Evolutionary conservation across 2,888 invertebrate species (phyloP).

Genomic region (Seira ritae): DNA sequence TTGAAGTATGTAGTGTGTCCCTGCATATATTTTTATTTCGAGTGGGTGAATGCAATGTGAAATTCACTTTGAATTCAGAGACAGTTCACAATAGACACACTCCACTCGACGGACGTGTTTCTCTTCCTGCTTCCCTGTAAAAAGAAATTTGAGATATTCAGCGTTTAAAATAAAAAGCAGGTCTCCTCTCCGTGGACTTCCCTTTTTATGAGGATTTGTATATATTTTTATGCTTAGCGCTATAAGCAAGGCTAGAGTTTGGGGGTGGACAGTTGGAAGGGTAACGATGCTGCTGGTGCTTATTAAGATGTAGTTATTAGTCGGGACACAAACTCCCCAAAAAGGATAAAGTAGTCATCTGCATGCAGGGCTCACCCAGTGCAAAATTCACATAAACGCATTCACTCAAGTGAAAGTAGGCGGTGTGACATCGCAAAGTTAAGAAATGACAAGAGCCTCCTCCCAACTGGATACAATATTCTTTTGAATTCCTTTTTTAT

Average conservation of each 20-base stretch:
- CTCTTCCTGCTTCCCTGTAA: not conserved
- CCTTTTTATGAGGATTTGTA: not conserved
- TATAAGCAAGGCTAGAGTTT: not conserved
- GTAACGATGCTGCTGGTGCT: not conserved
- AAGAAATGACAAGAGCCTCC: not conserved
- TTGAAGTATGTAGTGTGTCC: constrained; percentile 29
- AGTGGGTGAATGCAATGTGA: constrained; percentile 8
- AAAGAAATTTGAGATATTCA: constrained; percentile 18
- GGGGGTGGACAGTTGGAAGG: not conserved
- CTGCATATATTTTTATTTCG: constrained; percentile 13
- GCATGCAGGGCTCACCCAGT: not conserved
- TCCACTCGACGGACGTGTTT: constrained; percentile 34
- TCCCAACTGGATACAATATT: not conserved
- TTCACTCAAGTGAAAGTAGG: not conserved
- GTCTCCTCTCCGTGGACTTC: constrained; percentile 26
- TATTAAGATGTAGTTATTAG: constrained; percentile 17
- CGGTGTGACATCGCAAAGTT: not conserved
- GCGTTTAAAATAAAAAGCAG: not conserved
- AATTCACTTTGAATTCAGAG: constrained; percentile 39
- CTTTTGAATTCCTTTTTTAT: constrained; percentile 11
- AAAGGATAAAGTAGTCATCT: constrained; percentile 6
- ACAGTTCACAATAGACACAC: constrained; percentile 45
- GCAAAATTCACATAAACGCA: constrained; percentile 20
- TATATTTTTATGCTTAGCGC: not conserved
- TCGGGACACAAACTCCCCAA: not conserved